Evolutionary conservation across 2,113 vertebrate genomes (phyloP).

Genomic region (Paramisgurnus dabryanus): DNA sequence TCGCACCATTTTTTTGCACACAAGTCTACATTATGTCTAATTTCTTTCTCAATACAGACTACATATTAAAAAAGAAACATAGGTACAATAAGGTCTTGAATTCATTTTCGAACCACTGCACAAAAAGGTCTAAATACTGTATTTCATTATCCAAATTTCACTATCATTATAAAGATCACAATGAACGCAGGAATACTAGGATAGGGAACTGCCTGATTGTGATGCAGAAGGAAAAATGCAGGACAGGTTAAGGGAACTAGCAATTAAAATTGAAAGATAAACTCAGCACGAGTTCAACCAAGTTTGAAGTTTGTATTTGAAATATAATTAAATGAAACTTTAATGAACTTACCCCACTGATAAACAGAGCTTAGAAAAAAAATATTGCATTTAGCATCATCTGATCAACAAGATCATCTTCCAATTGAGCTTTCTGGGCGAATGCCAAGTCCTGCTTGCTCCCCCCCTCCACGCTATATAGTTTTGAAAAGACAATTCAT

Average conservation of each 20-base stretch:
- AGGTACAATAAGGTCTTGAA: no score
- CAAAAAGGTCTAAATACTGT: no score
- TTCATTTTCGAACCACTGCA: no score
- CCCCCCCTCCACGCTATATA: background rate
- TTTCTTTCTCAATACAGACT: no score
- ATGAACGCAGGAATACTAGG: background rate
- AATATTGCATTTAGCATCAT: background rate
- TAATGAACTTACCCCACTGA: background rate
- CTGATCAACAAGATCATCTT: background rate
- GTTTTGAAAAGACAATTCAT: background rate
- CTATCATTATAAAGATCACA: background rate
- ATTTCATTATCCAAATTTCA: background rate
- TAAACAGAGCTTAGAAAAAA: background rate
- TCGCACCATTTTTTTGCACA: background rate
- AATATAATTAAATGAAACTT: constrained; percentile 16
- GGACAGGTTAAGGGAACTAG: background rate
- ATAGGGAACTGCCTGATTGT: background rate
- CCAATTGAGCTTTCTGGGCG: background rate
- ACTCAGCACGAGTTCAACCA: background rate
- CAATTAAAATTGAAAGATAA: background rate
- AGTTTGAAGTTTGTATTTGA: background rate
- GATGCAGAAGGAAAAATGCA: constrained; percentile 4
- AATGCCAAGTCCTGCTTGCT: background rate
- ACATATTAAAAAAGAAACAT: no score
- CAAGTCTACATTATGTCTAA: no score